Evolutionary conservation across 2,797 vertebrate genomes (phyloP), one percentile per base, ranked within the genome.

Genomic region (Aselliscus stoliczkanus): DNA sequence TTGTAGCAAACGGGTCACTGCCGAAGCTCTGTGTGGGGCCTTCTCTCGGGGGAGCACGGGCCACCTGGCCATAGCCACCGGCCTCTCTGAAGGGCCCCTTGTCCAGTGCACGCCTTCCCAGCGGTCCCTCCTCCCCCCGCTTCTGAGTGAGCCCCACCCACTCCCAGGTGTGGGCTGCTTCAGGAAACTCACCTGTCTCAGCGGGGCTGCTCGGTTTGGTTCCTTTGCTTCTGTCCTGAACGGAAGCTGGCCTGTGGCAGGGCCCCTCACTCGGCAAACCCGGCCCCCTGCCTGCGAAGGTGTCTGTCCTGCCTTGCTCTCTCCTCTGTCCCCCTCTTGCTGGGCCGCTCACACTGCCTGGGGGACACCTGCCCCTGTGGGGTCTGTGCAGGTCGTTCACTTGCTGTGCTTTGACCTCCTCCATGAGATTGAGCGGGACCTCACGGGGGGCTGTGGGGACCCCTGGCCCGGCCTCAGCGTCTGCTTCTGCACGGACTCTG

Each of bases 31-130:
- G 15, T 12, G 56, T 58, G 56, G 56, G 4, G 25, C 56, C 4
- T 27, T 27, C 25, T 12, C 80, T n/a, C 21, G 21, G 37, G 60
- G 60, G 25, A 34, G n/a, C 44, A 6, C 5, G 5, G 31, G 6
- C 1, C 31, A 15, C 15, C 42, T 1, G 4, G 12, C 44, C 4
- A 25, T 20, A 1, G 1, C n/a, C 34, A 9, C 50, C 4, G 20
- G 2, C 72, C 3, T 1, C 11, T 20, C 73, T 5, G 60, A 54
- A 42, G 14, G 2, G 5, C 15, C 54, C 62, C 72, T n/a, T 75
- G 12, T 50, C 47, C 47, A 13, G 11, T 3, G 47, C 47, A 1
- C 12, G 47, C 47, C 42, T 27, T 17, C 9, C 44, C 44, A 0
- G 7, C 20, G 0, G 15, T 47, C 64, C 27, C 15, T 58, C 21